Base-by-base conservation (phyloP, 2,113 vertebrate species). In the Phaethornis superciliosus region DNA sequence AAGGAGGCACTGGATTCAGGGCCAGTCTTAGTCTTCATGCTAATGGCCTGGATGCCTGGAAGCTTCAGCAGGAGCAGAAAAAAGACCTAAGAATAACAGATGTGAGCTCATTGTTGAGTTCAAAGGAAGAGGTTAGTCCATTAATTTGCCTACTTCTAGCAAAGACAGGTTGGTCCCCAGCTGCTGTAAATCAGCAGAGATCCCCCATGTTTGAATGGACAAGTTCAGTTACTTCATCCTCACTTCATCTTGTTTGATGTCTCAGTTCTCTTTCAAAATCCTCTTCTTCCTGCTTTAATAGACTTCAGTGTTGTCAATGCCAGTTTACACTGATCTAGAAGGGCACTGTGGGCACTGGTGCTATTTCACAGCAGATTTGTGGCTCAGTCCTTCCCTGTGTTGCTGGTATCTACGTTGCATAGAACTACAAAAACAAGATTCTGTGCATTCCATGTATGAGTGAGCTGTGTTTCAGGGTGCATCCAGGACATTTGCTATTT, bases 341-440 rank as follows among this genome's bases (percentile, higher is more conserved):
- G 2, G 62, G 22, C 3, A 7, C 30, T 56, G 26, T 28, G 28
- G 32, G 26, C 70, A 47, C 44, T 0, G 1, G 24, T 28, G 11
- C 42, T 67, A 2, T 23, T n/a, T 69, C 37, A 4, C 0, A 2
- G 1, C 1, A 35, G 35, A 24, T 51, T 26, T 65, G 37, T 33
- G 55, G 23, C 56, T 59, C 63, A 44, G 0, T 22, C 32, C 19
- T 69, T 20, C 64, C 54, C 1, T 40, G 0, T 47, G 15, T 22
- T 49, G 49, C 63, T 63, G 64, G 27, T 33, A 28, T 47, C 55
- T 42, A 4, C 30, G n/a, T 27, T 40, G 62, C 37, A 42, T 3
- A n/a, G 59, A 40, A 27, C 28, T 49, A 28, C 1, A 21, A 28
- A 77, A 42, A 0, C 46, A 65, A 65, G 63, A 49, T 37, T 26